Percentiles rank a stretch among this genome's conserved stretches.
Evolutionary conservation across 2,888 invertebrate genomes (phyloP).

Genomic region (Hypercompe scribonia): DNA sequence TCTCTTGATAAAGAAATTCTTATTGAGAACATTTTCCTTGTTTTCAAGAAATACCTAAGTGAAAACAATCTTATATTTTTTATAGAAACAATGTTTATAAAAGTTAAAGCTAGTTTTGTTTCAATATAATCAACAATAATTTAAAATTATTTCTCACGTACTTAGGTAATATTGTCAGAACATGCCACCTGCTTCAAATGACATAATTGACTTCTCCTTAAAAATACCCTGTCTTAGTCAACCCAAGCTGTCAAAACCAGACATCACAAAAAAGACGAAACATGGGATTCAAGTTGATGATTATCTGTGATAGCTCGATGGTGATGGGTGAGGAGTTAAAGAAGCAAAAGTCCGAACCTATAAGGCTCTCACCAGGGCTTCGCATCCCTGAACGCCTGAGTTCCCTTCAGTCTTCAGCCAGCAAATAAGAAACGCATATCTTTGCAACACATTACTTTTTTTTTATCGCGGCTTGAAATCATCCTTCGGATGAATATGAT

Average conservation of each 20-base stretch:
- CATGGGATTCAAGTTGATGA: slow-evolving; percentile 45
- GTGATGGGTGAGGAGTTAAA: slow-evolving; percentile 68
- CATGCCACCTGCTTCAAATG: too few species aligned
- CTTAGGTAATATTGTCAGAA: too few species aligned
- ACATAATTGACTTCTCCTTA: too few species aligned
- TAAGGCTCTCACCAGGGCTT: slow-evolving; percentile 87
- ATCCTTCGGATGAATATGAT: slow-evolving; percentile 64
- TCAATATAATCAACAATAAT: too few species aligned
- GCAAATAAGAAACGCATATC: slow-evolving; percentile 86
- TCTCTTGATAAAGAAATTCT: too few species aligned
- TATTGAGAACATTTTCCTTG: too few species aligned
- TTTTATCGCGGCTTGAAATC: slow-evolving; percentile 67
- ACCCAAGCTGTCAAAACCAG: slow-evolving; percentile 41
- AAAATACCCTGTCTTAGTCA: slow-evolving; percentile 41
- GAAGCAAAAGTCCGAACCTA: slow-evolving; percentile 86
- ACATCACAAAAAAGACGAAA: slow-evolving; percentile 41
- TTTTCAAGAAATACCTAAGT: too few species aligned
- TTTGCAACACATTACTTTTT: slow-evolving; percentile 84
- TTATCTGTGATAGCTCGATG: slow-evolving; percentile 55
- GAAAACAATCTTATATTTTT: too few species aligned
- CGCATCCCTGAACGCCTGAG: slow-evolving; percentile 86
- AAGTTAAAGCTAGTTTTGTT: too few species aligned
- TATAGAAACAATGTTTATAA: too few species aligned
- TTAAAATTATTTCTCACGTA: too few species aligned
- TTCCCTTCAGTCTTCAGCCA: slow-evolving; percentile 86